Conservation (phyloP, 1,140 invertebrate species). For the Zophobas atratus region DNA sequence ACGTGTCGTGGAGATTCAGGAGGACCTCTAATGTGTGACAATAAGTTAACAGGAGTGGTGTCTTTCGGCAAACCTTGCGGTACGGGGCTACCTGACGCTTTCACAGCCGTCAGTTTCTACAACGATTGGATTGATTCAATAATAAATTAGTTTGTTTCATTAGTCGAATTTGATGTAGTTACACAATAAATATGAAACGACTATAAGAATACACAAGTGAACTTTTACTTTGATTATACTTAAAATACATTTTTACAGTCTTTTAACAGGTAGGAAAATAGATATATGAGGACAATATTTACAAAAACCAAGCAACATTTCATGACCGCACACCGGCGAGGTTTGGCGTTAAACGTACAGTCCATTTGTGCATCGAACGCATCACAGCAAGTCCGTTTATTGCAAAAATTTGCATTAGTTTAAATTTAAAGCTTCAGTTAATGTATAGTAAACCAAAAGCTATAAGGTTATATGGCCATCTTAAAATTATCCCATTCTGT, state of each 20-base stretch:
- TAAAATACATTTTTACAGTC: slow-evolving; percentile 22
- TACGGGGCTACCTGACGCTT: neutral
- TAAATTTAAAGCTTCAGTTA: slow-evolving; percentile 6
- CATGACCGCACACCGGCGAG: neutral
- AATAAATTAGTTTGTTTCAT: neutral
- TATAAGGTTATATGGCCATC: neutral
- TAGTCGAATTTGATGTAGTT: neutral
- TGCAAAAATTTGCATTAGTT: slow-evolving; percentile 3
- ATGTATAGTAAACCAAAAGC: neutral
- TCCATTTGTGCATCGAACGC: neutral
- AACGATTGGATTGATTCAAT: neutral
- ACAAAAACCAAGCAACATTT: neutral
- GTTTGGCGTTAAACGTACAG: neutral
- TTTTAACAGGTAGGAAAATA: slow-evolving; percentile 41
- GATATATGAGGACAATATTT: slow-evolving; percentile 2
- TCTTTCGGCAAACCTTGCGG: neutral
- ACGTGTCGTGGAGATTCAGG: neutral
- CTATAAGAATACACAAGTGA: no score
- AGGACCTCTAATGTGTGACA: neutral
- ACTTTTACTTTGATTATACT: slow-evolving; percentile 8
- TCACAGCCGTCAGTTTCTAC: neutral
- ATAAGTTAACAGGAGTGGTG: neutral
- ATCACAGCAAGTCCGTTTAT: slow-evolving; percentile 2
- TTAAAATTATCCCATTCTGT: neutral
- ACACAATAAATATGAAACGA: neutral